A percentile compares a stretch with the other conserved stretches of the same genome.
These are phyloP conservation scores for Dinothrombium tinctorium DNA, from an alignment of 1,140 invertebrate genomes.

Conservation along the genomic window DNA sequence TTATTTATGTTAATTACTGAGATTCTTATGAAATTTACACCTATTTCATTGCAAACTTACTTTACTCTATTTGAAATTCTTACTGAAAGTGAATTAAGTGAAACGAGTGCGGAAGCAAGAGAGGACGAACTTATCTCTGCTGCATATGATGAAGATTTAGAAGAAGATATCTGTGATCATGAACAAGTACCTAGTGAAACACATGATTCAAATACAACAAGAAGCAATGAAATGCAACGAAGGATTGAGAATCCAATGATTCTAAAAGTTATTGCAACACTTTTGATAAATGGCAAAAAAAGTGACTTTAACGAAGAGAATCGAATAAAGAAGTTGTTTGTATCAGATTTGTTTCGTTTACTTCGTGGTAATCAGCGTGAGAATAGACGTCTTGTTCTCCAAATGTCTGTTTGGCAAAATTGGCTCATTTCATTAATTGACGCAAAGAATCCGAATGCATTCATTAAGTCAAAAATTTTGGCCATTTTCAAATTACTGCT, in stretches of 20 bases:
- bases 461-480: constrained; percentile 96
- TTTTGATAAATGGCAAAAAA: constrained; percentile 15
- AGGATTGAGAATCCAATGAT: constrained; percentile 47
- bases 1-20: constrained; percentile 86
- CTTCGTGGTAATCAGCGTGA: constrained; percentile 94
- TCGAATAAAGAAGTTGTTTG: constrained; percentile 43
- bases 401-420: constrained; percentile 99
- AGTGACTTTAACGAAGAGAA: background rate
- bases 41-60: constrained; percentile 36
- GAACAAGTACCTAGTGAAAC: background rate
- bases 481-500: constrained; percentile 86
- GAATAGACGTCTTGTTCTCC: constrained; percentile 59
- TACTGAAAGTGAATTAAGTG: constrained; percentile 6
- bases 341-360: constrained; percentile 86
- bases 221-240: constrained; percentile 1
- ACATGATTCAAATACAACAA: background rate
- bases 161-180: no score
- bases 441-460: constrained; percentile 57
- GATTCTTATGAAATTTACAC: constrained; percentile 34
- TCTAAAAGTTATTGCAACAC: constrained; percentile 87
- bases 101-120: no score
- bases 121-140: no score
- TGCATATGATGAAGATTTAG: no score
- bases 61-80: constrained; percentile 81
- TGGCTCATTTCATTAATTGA: constrained; percentile 98